A percentile compares a stretch with the other conserved stretches of the same genome.
These are phyloP conservation scores for Hesperophylax magnus DNA, from an alignment of 1,140 invertebrate species.

Conservation along the genomic window DNA sequence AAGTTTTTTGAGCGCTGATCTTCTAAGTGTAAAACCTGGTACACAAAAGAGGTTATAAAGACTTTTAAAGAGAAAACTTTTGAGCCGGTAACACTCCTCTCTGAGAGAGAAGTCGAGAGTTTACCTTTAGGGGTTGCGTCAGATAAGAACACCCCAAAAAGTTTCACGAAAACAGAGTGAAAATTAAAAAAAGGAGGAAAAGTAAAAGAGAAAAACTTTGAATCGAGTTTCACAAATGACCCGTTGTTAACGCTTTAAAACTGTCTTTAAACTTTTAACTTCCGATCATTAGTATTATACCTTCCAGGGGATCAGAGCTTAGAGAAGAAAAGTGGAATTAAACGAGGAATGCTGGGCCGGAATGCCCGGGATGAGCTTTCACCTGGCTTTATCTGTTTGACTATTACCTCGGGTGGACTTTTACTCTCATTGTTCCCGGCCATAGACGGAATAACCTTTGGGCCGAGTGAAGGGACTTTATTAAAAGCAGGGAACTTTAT, in stretches of 20 bases:
- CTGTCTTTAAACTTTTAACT: conserved; percentile 57
- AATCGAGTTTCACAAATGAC: conserved; percentile 47
- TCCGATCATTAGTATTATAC: conserved; percentile 51
- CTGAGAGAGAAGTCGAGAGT: conserved; percentile 49
- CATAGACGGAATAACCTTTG: conserved; percentile 24
- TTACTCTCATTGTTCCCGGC: conserved; percentile 42
- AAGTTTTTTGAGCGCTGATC: conserved; percentile 50
- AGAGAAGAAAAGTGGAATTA: conserved; percentile 24
- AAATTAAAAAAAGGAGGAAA: conserved; percentile 39
- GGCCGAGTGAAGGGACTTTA: conserved; percentile 12
- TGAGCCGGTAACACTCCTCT: conserved; percentile 50
- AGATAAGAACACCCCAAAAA: conserved; percentile 39
- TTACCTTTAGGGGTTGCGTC: conserved; percentile 50
- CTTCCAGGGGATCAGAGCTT: conserved; percentile 44
- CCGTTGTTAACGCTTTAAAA: conserved; percentile 52
- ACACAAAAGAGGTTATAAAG: conserved; percentile 57
- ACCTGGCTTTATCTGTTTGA: conserved; percentile 53
- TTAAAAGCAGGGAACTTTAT: conserved; percentile 37
- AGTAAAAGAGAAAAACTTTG: conserved; percentile 30
- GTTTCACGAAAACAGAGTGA: conserved; percentile 22
- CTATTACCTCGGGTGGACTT: conserved; percentile 32
- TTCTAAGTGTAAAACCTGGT: conserved; percentile 58
- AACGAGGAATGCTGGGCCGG: neutral
- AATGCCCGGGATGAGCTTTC: neutral
- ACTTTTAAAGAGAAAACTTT: conserved; percentile 58